Conservation (phyloP, 92 coral and sea anemone genomes). For the Ricordea florida region DNA sequence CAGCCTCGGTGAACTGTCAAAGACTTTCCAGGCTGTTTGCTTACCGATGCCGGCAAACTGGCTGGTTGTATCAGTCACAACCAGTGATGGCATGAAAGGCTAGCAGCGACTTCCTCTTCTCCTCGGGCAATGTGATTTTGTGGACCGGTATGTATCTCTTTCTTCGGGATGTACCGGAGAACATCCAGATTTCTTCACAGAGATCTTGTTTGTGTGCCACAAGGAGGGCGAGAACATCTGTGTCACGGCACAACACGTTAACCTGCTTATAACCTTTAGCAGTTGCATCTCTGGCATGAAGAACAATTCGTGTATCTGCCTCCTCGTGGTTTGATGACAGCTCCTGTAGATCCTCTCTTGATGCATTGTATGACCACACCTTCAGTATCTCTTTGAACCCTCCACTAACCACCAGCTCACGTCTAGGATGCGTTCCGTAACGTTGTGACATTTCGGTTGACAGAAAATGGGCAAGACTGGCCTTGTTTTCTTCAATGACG, state of each 20-base stretch:
- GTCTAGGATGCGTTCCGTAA: conserved; percentile 11
- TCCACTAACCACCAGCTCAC: conserved; percentile 56
- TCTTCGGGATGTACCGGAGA: conserved; percentile 67
- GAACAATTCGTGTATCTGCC: conserved; percentile 67
- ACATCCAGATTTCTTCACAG: conserved; percentile 60
- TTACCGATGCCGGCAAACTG: conserved; percentile 62
- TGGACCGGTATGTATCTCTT: conserved; percentile 68
- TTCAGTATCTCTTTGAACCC: conserved; percentile 45
- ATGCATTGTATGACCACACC: conserved; percentile 49
- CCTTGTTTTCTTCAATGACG: conserved; percentile 1
- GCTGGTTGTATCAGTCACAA: conserved; percentile 57
- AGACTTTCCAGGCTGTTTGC: conserved; percentile 29
- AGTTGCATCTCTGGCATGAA: conserved; percentile 69
- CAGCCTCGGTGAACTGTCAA: conserved; percentile 10
- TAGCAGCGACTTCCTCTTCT: conserved; percentile 53
- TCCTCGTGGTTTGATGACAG: conserved; percentile 55
- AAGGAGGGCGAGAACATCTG: conserved; percentile 57
- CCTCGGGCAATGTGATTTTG: conserved; percentile 34
- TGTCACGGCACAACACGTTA: conserved; percentile 53
- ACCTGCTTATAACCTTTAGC: conserved; percentile 51
- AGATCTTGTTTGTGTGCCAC: conserved; percentile 59
- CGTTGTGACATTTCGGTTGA: conserved; percentile 42
- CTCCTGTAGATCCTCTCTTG: conserved; percentile 3
- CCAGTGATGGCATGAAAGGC: conserved; percentile 69
- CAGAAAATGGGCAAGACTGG: conserved; percentile 57